phyloP scores from a whole-genome alignment of 2,797 vertebrate genomes.

The Xenops minutus region DNA sequence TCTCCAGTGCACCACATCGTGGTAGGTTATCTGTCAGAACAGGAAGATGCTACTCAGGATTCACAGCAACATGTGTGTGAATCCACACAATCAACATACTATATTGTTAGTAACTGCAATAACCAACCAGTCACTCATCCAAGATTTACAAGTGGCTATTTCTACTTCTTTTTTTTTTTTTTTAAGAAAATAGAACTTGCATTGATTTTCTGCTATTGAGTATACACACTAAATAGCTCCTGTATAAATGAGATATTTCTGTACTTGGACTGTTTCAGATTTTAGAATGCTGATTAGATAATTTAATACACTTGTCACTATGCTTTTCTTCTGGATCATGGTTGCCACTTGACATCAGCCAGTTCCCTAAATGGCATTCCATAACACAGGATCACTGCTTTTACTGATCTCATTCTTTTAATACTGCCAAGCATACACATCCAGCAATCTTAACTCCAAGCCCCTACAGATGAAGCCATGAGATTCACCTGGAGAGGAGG shows the following conservation, averaged over 20 bases:
- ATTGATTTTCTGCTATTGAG: neutral
- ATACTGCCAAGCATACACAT: neutral
- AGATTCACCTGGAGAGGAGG: neutral
- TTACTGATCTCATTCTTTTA: neutral
- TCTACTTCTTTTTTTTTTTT: neutral
- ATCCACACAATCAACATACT: neutral
- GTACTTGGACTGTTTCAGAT: neutral
- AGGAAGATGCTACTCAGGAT: neutral
- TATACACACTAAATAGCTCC: neutral
- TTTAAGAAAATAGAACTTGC: neutral
- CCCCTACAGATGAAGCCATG: neutral
- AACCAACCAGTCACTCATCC: neutral
- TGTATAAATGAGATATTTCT: neutral
- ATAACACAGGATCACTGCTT: neutral
- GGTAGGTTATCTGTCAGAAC: slow-evolving; percentile 84
- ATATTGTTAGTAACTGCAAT: neutral
- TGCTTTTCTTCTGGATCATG: neutral
- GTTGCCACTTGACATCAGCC: neutral
- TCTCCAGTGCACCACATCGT: slow-evolving; percentile 91
- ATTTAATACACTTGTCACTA: neutral
- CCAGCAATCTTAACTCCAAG: neutral
- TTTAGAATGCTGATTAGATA: neutral
- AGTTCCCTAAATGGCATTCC: neutral
- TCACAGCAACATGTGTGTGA: neutral
- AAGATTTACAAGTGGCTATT: neutral